phyloP scores from a whole-genome alignment of 2,113 vertebrate species.

The Anser cygnoides region DNA sequence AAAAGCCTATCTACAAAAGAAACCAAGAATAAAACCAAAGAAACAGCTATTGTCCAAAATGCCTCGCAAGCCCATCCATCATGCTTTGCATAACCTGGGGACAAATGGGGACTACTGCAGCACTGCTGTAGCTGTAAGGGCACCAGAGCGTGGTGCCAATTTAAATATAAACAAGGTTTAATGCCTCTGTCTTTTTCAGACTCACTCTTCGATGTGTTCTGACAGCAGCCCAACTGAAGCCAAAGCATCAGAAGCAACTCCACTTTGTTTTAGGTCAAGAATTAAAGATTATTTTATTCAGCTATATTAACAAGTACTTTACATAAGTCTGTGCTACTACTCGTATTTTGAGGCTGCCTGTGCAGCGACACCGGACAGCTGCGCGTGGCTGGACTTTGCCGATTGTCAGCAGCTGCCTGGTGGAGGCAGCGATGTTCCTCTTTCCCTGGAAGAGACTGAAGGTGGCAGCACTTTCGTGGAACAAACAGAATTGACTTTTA shows the following conservation, averaged over 20 bases:
- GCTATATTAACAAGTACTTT: background rate
- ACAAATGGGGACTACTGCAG: background rate
- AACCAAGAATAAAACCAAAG: background rate
- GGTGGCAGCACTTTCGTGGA: slow-evolving; percentile 25
- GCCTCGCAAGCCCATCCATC: background rate
- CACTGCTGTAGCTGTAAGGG: background rate
- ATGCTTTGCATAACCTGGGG: background rate
- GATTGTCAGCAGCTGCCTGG: background rate
- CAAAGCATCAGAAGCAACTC: background rate
- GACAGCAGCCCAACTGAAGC: background rate
- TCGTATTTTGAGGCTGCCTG: background rate
- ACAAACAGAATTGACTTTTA: background rate
- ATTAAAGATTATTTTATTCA: background rate
- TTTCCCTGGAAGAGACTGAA: slow-evolving; percentile 15
- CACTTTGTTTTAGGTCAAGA: background rate
- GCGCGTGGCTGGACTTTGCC: background rate
- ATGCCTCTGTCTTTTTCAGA: background rate
- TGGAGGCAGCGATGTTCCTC: background rate
- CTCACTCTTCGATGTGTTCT: background rate
- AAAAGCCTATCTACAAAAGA: background rate
- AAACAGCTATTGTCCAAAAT: background rate
- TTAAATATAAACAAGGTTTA: background rate
- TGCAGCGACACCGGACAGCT: background rate
- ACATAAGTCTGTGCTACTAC: background rate
- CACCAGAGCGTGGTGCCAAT: background rate